A percentile compares a stretch with the other conserved stretches of the same genome.
Conservation (phyloP, 35 echinoderm and acorn worm genomes). For the Amphiura filiformis region DNA sequence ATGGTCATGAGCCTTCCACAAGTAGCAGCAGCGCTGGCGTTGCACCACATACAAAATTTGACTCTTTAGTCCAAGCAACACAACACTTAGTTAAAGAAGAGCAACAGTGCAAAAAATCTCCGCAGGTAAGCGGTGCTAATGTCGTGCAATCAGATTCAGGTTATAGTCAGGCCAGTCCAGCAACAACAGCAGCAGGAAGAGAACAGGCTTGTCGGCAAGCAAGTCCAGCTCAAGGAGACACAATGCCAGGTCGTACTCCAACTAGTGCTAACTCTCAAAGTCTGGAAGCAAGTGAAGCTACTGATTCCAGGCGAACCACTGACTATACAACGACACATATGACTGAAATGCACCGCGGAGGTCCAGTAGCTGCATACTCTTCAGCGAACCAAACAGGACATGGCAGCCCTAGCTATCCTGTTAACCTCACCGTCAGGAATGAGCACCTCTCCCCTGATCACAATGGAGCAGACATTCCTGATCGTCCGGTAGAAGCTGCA, state of each 20-base stretch:
- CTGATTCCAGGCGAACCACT: conserved; percentile 6
- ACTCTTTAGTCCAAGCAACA: conserved; percentile 49
- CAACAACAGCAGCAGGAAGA: background rate
- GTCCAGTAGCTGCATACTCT: background rate
- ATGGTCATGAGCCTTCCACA: background rate
- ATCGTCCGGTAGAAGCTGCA: conserved; percentile 21
- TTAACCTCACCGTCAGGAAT: conserved; percentile 37
- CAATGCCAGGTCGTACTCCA: background rate
- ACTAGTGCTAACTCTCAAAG: conserved; percentile 12
- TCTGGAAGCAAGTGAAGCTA: conserved; percentile 19
- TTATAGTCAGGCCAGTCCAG: conserved; percentile 3
- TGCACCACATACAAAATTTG: conserved; percentile 33
- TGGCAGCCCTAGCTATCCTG: background rate
- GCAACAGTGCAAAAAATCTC: conserved; percentile 37
- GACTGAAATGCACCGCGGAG: background rate
- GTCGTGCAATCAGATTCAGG: conserved; percentile 10
- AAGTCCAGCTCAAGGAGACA: conserved; percentile 28
- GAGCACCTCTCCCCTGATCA: conserved; percentile 33
- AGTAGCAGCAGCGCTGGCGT: conserved; percentile 13
- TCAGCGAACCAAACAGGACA: background rate
- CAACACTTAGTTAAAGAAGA: conserved; percentile 56
- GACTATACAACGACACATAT: conserved; percentile 31
- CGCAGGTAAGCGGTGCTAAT: conserved; percentile 21
- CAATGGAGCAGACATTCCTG: conserved; percentile 13
- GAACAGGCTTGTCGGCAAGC: conserved; percentile 14